Percentiles rank a stretch among this genome's conserved stretches.
phyloP scores from a whole-genome alignment of 1,140 invertebrate genomes.

The Metopolophium dirhodum region DNA sequence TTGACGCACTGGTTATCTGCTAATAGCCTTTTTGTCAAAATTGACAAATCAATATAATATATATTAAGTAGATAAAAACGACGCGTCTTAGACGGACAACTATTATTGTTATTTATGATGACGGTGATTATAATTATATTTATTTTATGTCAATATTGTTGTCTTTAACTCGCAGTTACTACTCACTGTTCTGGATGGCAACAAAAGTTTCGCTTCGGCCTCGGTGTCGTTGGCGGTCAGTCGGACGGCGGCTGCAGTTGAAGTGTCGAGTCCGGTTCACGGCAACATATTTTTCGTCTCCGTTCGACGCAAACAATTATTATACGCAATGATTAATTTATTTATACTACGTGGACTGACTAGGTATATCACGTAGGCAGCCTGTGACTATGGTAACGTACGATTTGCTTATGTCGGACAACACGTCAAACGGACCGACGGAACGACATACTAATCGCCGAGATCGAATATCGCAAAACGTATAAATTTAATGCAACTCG shows the following conservation, averaged over 20 bases:
- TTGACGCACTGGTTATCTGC: background rate
- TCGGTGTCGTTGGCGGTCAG: background rate
- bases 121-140: background rate
- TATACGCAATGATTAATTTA: background rate
- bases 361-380: background rate
- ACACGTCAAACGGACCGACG: background rate
- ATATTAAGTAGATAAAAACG: background rate
- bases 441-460: background rate
- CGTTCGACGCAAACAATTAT: background rate
- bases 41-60: background rate
- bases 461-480: background rate
- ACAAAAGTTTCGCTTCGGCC: background rate
- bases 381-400: background rate
- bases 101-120: background rate
- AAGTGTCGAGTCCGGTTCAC: background rate
- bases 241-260: background rate
- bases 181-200: background rate
- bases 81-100: background rate
- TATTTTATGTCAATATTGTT: background rate
- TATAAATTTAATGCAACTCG: background rate
- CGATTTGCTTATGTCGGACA: background rate
- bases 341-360: background rate
- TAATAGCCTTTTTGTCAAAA: constrained; percentile 27
- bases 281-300: background rate
- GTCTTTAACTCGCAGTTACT: background rate